A percentile compares a stretch with the other conserved stretches of the same genome.
Evolutionary conservation across 2,888 invertebrate genomes (phyloP).

Genomic region (Drosophila buzzatii): DNA sequence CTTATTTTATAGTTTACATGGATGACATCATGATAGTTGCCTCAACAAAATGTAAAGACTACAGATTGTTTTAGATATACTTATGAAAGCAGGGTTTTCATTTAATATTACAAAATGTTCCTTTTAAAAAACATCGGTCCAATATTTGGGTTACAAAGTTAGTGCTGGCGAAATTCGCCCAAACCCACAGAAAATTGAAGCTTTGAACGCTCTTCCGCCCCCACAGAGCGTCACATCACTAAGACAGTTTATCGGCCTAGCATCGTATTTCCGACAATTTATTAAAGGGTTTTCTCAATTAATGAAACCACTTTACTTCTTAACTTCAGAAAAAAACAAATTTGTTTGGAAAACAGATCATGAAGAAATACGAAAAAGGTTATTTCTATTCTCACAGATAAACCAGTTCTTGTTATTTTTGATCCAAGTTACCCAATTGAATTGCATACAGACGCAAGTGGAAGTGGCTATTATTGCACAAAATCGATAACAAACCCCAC

Average conservation of each 20-base stretch:
- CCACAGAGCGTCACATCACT: slow-evolving; percentile 3
- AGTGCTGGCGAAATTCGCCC: slow-evolving; percentile 1
- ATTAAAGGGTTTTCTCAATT: background rate
- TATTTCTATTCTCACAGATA: background rate
- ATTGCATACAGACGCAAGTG: background rate
- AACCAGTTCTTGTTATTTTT: background rate
- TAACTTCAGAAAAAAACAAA: background rate
- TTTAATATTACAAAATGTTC: background rate
- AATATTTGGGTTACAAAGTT: background rate
- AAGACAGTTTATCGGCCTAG: slow-evolving; percentile 2
- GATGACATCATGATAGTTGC: background rate
- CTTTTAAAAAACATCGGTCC: background rate
- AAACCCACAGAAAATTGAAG: background rate
- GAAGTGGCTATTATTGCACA: background rate
- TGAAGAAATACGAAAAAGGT: background rate
- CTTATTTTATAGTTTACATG: background rate
- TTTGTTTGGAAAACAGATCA: background rate
- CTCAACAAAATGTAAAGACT: background rate
- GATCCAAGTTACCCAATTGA: background rate
- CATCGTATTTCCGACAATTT: slow-evolving; percentile 10
- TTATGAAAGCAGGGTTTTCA: background rate
- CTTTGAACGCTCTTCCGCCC: background rate
- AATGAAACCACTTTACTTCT: slow-evolving; percentile 1
- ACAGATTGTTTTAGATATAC: background rate
- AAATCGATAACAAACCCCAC: background rate